Evolutionary conservation across 2,113 vertebrate genomes (phyloP).

Genomic region (Nesogale talazaci): DNA sequence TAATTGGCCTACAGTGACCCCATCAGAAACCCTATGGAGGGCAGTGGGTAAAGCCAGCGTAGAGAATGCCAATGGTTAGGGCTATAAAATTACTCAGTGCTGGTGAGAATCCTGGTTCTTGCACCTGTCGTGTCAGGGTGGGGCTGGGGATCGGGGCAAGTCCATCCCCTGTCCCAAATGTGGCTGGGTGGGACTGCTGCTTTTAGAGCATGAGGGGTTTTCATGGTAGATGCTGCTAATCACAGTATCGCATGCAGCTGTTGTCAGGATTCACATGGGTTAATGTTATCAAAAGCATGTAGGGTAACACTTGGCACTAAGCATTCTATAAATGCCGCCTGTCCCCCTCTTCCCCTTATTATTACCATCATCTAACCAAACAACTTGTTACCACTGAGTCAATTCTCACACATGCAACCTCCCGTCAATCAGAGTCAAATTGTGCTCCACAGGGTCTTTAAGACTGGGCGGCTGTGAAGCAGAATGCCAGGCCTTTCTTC

Average conservation of each 20-base stretch:
- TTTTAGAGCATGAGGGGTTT: background rate
- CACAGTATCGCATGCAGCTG: background rate
- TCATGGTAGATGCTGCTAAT: background rate
- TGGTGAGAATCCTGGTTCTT: background rate
- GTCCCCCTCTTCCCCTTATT: background rate
- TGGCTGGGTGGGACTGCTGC: too few relatives aligned
- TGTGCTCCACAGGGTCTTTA: background rate
- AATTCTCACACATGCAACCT: background rate
- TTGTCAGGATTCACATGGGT: background rate
- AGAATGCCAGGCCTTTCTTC: background rate
- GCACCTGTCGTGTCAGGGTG: background rate
- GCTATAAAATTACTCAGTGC: background rate
- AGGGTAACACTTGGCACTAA: background rate
- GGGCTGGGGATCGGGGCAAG: background rate
- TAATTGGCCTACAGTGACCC: too few relatives aligned
- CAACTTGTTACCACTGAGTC: background rate
- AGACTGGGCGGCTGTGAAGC: background rate
- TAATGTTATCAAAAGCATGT: background rate
- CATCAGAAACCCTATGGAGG: too few relatives aligned
- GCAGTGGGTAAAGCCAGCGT: too few relatives aligned
- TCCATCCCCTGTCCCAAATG: background rate
- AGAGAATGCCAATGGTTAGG: background rate
- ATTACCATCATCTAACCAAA: background rate
- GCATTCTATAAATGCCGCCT: background rate
- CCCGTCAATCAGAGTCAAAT: background rate